Conservation (phyloP, 2,888 invertebrate genomes). For the Acrobasis consociella region DNA sequence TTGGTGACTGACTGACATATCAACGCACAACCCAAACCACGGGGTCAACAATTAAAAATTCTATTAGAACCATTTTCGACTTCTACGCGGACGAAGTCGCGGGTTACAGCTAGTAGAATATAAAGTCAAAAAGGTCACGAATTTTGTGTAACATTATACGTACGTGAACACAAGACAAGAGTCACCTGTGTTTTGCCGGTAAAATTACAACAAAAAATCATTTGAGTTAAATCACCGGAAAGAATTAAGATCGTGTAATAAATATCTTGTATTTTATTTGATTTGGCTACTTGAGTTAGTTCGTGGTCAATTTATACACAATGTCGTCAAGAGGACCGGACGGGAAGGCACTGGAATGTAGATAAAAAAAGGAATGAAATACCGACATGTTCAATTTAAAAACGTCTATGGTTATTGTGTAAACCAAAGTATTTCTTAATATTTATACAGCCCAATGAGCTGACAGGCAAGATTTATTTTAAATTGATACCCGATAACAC, state of each 20-base stretch:
- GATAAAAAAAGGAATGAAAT: neutral
- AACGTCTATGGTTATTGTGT: neutral
- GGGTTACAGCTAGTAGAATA: too few relatives aligned
- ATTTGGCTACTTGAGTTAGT: conserved; percentile 2
- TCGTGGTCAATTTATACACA: conserved; percentile 11
- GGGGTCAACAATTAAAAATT: too few relatives aligned
- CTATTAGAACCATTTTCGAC: too few relatives aligned
- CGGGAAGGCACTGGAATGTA: conserved; percentile 9
- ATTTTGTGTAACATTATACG: too few relatives aligned
- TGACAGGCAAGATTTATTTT: conserved; percentile 6
- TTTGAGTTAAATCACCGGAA: too few relatives aligned
- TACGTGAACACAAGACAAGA: too few relatives aligned
- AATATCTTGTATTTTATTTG: neutral
- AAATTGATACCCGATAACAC: neutral
- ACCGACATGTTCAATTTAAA: neutral
- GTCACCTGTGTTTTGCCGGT: too few relatives aligned
- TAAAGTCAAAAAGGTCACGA: neutral
- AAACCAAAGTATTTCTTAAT: conserved; percentile 5
- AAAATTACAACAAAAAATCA: too few relatives aligned
- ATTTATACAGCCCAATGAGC: conserved; percentile 2
- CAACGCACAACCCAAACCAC: too few relatives aligned
- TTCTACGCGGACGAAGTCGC: too few relatives aligned
- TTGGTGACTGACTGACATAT: too few relatives aligned
- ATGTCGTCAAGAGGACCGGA: neutral
- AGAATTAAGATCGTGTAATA: too few relatives aligned